phyloP scores from a whole-genome alignment of 1,140 invertebrate genomes.

The Delia radicum region DNA sequence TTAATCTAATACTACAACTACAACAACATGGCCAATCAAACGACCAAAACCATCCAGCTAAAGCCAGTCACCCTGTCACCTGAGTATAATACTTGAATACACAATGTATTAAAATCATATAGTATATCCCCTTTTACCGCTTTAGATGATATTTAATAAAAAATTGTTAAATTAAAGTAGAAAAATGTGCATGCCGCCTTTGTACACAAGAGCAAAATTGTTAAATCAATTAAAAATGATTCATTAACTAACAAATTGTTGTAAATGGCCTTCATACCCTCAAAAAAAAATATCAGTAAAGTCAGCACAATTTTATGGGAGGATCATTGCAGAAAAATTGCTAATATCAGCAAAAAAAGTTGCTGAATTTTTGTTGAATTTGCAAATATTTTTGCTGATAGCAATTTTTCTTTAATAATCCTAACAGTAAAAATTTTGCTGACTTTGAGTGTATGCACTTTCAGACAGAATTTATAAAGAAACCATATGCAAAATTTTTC shows the following conservation, averaged over 20 bases:
- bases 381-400: no score
- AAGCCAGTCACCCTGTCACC: neutral
- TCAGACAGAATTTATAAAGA: no score
- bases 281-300: no score
- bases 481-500: no score
- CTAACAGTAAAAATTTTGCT: no score
- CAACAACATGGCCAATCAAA: neutral
- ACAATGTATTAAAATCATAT: neutral
- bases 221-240: slow-evolving; percentile 5
- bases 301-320: no score
- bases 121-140: neutral
- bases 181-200: neutral
- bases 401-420: no score
- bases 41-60: neutral
- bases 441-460: no score
- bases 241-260: neutral
- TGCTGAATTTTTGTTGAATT: no score
- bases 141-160: neutral
- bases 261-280: neutral
- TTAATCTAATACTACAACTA: neutral
- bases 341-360: no score
- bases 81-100: neutral
- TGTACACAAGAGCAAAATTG: neutral
- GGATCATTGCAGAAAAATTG: no score
- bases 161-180: neutral